phyloP scores from a whole-genome alignment of 2,888 invertebrate genomes.

The Drosophila nr. fundita region DNA sequence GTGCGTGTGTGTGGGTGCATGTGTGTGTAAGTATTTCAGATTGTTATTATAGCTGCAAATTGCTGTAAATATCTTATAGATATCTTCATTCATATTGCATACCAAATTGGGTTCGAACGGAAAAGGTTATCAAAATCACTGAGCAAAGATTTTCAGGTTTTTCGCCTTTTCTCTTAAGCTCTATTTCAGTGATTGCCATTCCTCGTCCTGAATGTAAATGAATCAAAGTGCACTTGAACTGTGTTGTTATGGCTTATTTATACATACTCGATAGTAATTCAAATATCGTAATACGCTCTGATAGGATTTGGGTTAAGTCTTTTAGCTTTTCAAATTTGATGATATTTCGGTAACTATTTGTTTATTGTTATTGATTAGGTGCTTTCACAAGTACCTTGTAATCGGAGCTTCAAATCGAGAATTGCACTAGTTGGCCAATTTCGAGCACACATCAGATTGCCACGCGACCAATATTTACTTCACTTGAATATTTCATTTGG shows the following conservation, averaged over 20 bases:
- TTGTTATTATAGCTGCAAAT: conserved; percentile 59
- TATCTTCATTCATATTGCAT: conserved; percentile 53
- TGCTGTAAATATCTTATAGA: conserved; percentile 54
- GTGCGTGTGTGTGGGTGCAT: too few relatives aligned
- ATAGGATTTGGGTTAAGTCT: not conserved
- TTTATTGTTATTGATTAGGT: not conserved
- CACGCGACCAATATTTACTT: not conserved
- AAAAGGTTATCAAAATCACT: conserved; percentile 32
- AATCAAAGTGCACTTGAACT: conserved; percentile 20
- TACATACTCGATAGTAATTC: not conserved
- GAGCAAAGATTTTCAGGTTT: conserved; percentile 2
- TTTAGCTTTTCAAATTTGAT: not conserved
- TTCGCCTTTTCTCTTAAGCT: not conserved
- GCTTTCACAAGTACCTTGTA: not conserved
- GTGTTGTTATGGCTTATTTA: not conserved
- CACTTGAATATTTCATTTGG: not conserved
- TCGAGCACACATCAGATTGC: not conserved
- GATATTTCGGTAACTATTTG: not conserved
- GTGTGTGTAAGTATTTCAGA: conserved; percentile 12
- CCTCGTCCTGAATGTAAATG: conserved; percentile 29
- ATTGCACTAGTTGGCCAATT: not conserved
- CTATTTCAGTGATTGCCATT: conserved; percentile 19
- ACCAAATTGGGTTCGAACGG: conserved; percentile 31
- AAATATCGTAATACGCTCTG: not conserved
- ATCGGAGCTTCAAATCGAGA: not conserved